Evolutionary conservation across 2,797 vertebrate species (phyloP), one percentile per base, ranked within the genome.

Genomic region (Coluber constrictor): DNA sequence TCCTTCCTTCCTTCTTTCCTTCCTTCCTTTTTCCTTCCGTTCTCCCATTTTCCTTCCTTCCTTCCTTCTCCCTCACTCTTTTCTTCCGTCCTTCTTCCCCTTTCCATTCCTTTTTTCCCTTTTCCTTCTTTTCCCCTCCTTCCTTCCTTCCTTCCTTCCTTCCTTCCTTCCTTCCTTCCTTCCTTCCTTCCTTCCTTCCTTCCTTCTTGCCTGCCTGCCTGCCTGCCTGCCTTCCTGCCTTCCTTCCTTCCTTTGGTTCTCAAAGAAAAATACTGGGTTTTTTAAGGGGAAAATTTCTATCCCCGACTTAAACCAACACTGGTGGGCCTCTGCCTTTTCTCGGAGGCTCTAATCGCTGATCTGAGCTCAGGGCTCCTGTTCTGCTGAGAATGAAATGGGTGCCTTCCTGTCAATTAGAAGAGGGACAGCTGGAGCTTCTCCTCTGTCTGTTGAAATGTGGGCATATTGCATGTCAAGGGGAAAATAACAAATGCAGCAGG

Each of bases 401-500:
- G 96, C 96, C 96, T 96, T 97, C 97, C 93, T 97, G 97, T 97
- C 97, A 96, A 95, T 97, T 97, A 95, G 96, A 96, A 97, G 96
- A 97, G 97, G 97, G 98, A 98, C 98, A 98, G 98, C 98, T 98
- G 98, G 98, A 96, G 97, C 97, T 97, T 98, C 98, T 98, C 98
- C 96, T 97, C 95, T 98, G 97, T 98, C 96, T 98, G 98, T 98
- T 97, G 97, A 96, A 97, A 97, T 97, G 98, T 98, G 98, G 98
- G 98, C 98, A 98, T 98, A 98, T 98, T 98, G 98, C 97, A 98
- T 98, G 98, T 98, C 98, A 98, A 97, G 97, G 96, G 97, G 98
- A 98, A 98, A 98, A 98, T 98, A 98, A 98, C 98, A 98, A 98
- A 98, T 98, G 98, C 97, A 97, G 97, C 98, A 98, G 97, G 97